A percentile compares a stretch with the other conserved stretches of the same genome.
phyloP scores from a whole-genome alignment of 2,113 vertebrate genomes.

The Potamarius usumacintae region DNA sequence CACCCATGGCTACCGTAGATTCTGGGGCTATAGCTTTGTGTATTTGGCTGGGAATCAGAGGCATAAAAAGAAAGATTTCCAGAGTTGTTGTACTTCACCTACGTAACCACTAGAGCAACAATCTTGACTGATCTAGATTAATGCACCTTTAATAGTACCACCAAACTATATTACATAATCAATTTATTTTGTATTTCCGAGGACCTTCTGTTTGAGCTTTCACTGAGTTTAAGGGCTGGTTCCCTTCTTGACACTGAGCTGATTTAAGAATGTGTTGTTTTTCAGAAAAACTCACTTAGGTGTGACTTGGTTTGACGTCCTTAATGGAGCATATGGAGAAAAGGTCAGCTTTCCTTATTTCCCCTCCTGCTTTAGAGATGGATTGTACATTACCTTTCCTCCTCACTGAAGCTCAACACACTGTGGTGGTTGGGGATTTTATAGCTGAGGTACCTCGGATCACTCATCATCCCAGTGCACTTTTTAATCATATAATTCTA shows the following conservation, averaged over 20 bases:
- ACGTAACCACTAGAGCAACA: not conserved
- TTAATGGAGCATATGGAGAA: constrained; percentile 54
- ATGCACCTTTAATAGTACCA: not conserved
- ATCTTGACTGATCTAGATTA: not conserved
- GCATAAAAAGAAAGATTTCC: not conserved
- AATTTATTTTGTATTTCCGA: not conserved
- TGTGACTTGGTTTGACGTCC: constrained; percentile 51
- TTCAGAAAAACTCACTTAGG: constrained; percentile 50
- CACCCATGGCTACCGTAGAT: not conserved
- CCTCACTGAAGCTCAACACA: constrained; percentile 21
- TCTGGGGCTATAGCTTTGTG: not conserved
- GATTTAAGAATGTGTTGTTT: constrained; percentile 53
- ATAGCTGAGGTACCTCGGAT: not conserved
- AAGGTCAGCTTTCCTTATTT: constrained; percentile 61
- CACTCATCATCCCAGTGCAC: not conserved
- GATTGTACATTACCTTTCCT: constrained; percentile 18
- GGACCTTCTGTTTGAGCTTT: not conserved
- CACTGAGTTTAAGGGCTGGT: not conserved
- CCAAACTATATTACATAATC: not conserved
- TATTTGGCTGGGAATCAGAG: not conserved
- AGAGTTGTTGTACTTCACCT: not conserved
- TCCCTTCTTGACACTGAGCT: constrained; percentile 48
- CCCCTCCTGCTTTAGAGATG: constrained; percentile 11
- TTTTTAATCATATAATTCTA: not conserved
- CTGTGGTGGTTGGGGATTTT: not conserved